Conservation (phyloP, 2,797 vertebrate genomes). For the Sebastes kiyomatsui region DNA sequence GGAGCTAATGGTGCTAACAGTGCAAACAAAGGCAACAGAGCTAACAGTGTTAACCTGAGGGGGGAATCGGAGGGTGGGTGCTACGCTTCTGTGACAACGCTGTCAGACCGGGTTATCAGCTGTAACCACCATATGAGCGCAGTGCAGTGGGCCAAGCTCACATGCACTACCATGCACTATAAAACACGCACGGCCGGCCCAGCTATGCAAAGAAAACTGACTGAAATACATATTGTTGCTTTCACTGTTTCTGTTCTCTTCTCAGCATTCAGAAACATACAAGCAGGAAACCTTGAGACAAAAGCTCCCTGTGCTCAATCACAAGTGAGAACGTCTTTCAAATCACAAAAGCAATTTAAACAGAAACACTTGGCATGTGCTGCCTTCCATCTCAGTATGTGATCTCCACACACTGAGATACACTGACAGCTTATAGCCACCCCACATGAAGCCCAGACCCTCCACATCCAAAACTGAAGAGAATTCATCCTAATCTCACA, state of each 20-base stretch:
- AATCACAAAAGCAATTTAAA: slow-evolving; percentile 7
- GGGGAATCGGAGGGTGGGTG: neutral
- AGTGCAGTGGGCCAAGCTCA: neutral
- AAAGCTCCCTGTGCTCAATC: neutral
- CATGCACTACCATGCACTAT: too few relatives aligned
- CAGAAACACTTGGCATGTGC: neutral
- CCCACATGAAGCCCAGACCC: neutral
- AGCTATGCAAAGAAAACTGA: too few relatives aligned
- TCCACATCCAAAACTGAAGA: neutral
- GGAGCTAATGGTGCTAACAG: neutral
- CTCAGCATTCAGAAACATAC: neutral
- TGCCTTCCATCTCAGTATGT: slow-evolving; percentile 5
- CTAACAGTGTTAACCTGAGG: neutral
- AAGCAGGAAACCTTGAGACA: neutral
- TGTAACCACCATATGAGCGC: neutral
- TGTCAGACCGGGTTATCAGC: too few relatives aligned
- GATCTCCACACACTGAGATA: slow-evolving; percentile 19
- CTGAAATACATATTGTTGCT: neutral
- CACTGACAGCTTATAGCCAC: neutral
- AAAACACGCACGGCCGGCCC: too few relatives aligned
- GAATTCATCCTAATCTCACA: slow-evolving; percentile 33
- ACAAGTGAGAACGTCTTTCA: neutral
- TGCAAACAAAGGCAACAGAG: neutral
- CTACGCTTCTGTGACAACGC: neutral
- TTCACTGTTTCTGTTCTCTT: neutral